Percentiles rank a stretch among this genome's conserved stretches.
These are phyloP conservation scores for Artibeus lituratus DNA, from an alignment of 2,797 vertebrate species.

Conservation along the genomic window DNA sequence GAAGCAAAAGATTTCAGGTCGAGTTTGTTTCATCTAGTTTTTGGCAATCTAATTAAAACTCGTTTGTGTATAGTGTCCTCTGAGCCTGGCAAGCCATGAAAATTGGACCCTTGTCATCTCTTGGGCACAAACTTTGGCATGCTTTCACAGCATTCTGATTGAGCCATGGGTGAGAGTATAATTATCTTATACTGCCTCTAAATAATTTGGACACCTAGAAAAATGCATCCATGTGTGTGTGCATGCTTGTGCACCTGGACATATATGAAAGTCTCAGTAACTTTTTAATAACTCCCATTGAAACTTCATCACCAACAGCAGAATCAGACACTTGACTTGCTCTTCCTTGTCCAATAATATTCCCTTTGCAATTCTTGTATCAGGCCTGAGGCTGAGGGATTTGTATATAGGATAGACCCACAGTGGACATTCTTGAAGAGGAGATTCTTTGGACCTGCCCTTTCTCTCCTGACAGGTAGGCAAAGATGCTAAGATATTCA, in stretches of 20 bases:
- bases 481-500: neutral
- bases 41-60: neutral
- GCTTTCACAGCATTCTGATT: neutral
- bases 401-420: neutral
- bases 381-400: neutral
- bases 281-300: conserved; percentile 48
- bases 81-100: neutral
- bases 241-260: fast-evolving
- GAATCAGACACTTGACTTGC: neutral
- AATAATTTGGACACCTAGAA: neutral
- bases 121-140: neutral
- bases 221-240: neutral
- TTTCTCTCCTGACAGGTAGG: neutral
- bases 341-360: neutral
- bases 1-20: neutral
- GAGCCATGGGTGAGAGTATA: neutral
- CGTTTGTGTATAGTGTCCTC: neutral
- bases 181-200: neutral
- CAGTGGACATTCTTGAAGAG: neutral
- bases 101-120: neutral
- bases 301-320: neutral
- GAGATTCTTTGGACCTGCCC: neutral
- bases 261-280: neutral
- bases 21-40: neutral
- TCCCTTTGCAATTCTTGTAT: neutral